These are phyloP conservation scores for Hormiphora californensis DNA, from an alignment of 37 sponge, comb jelly and placozoan species.

Conservation along the genomic window DNA sequence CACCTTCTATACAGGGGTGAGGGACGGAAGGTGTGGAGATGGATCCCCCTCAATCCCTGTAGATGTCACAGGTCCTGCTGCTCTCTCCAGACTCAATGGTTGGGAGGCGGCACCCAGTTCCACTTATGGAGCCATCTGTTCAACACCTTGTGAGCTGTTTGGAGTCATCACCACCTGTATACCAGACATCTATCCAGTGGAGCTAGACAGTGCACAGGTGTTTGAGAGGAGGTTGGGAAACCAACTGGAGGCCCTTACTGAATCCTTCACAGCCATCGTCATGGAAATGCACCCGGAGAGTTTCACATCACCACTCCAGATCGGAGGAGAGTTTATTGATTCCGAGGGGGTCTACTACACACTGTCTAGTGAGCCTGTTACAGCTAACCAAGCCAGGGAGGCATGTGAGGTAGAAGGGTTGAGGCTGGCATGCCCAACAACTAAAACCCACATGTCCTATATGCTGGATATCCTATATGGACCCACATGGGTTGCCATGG, in stretches of 20 bases:
- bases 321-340: no score
- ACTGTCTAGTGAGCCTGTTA: no score
- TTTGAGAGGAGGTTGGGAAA: neutral
- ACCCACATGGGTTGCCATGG: no score
- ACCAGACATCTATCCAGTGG: neutral
- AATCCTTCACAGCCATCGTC: neutral
- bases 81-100: neutral
- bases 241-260: neutral
- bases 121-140: neutral
- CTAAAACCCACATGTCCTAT: no score
- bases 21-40: neutral
- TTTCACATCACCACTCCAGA: no score
- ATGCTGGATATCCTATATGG: no score
- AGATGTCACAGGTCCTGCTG: neutral
- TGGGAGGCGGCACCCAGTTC: neutral
- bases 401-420: no score
- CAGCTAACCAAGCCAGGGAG: no score
- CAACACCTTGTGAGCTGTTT: neutral
- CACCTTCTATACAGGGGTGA: no score
- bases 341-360: no score
- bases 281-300: slow-evolving; percentile 5
- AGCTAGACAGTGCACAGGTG: neutral
- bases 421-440: no score
- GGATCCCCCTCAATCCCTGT: neutral
- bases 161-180: neutral